Conservation (phyloP, 2,113 vertebrate species). For the Terrapene triunguis region DNA sequence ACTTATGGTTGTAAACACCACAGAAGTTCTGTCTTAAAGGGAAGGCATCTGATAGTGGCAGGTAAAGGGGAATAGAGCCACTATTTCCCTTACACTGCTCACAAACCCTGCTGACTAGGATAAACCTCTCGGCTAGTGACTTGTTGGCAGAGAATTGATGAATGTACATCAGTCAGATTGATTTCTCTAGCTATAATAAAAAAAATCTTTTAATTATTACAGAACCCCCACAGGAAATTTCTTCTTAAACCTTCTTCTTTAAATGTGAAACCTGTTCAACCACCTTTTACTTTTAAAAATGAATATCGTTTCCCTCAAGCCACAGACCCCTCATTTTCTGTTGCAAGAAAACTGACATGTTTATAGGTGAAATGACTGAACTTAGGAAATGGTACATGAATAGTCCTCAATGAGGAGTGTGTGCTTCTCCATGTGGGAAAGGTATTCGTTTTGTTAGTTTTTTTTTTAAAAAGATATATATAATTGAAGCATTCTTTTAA, state of each 20-base stretch:
- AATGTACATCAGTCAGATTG: not conserved
- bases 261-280: not conserved
- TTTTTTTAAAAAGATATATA: not conserved
- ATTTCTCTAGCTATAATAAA: not conserved
- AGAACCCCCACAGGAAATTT: not conserved
- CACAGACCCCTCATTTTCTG: not conserved
- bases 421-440: not conserved
- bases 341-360: not conserved
- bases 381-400: not conserved
- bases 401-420: not conserved
- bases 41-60: not conserved
- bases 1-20: rapidly evolving
- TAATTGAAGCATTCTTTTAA: not conserved
- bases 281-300: not conserved
- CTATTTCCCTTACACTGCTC: not conserved
- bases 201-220: not conserved
- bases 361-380: not conserved
- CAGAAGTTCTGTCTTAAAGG: not conserved
- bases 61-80: not conserved
- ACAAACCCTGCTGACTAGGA: not conserved
- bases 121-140: not conserved
- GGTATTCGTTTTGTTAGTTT: not conserved
- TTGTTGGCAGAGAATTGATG: not conserved
- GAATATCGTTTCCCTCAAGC: not conserved
- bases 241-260: not conserved